phyloP scores from a whole-genome alignment of 2,113 vertebrate genomes.

The Colossoma macropomum region DNA sequence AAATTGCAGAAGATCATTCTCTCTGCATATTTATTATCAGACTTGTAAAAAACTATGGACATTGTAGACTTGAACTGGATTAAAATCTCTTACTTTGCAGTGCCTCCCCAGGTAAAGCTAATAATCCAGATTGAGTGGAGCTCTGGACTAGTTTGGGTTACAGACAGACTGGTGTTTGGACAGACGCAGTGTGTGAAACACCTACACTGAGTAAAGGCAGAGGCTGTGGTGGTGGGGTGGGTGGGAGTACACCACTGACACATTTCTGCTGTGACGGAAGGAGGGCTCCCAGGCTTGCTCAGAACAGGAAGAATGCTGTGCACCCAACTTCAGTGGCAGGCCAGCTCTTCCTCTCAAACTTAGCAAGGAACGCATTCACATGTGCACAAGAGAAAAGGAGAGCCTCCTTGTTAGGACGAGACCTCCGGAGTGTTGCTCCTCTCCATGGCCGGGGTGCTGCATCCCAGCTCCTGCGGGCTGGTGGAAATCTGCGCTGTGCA shows the following conservation, averaged over 20 bases:
- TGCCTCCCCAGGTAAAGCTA: not conserved
- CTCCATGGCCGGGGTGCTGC: conserved; percentile 44
- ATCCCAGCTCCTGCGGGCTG: conserved; percentile 45
- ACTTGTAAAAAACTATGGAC: no score
- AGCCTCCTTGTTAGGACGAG: conserved; percentile 26
- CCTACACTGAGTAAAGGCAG: not conserved
- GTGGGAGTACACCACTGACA: not conserved
- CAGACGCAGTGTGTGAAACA: not conserved
- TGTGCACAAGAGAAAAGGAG: no score
- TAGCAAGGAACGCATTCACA: not conserved
- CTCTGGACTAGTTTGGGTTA: no score
- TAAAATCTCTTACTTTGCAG: not conserved
- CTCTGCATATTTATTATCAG: no score
- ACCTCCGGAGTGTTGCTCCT: conserved; percentile 39
- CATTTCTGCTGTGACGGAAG: not conserved
- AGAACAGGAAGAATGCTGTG: not conserved
- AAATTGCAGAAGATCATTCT: no score
- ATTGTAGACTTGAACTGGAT: no score
- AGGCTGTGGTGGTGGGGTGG: not conserved
- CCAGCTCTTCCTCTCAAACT: not conserved
- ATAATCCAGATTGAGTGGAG: no score
- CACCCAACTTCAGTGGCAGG: not conserved
- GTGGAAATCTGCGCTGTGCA: conserved; percentile 65
- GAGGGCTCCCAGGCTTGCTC: not conserved
- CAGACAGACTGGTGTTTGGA: not conserved